Evolutionary conservation across 2,888 invertebrate species (phyloP), one percentile per base, ranked within the genome.

Genomic region (Blera fallax): DNA sequence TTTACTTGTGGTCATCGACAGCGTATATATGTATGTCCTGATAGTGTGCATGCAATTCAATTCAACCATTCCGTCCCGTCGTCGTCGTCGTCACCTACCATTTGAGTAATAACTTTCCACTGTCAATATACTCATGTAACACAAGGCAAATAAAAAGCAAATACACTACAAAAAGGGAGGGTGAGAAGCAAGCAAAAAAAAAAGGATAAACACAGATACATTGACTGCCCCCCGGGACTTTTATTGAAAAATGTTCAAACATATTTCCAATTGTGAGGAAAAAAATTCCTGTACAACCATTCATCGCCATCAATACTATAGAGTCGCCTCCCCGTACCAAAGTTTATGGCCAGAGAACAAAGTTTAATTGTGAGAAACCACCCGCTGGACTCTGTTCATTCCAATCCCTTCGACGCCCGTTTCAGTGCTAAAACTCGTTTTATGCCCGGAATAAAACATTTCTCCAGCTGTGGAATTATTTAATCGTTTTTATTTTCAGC

Each of bases 241-340:
- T 84, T 84, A 84, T 84, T 84, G 79, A 79, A 84, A 84, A 84
- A 84, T 84, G 73, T 74, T 65, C 74, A 67, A 80, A 79, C 79
- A 79, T 84, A 84, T 84, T 84, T 79, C 69, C 74, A 79, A 84
- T 74, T 84, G 79, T 69, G 32, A n/a, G 5, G 3, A 40, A 27
- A 62, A 52, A 73, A 73, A 43, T 14, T 74, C 21, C 58, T 58
- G 64, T 58, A 62, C 67, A 56, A 69, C 40, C 40, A 79, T 79
- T 79, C 72, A 69, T 58, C 40, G 83, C 54, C 48, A 54, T 74
- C 62, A 67, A 72, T 60, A 34, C 7, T 14, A 40, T 24, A 16
- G 16, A 8, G 18, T 10, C 0, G 0, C 43, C 34, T 7, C 2
- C 21, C 27, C 14, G 11, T 21, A 7, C 14, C 40, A 18, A 27